Percentiles rank a stretch among this genome's conserved stretches.
These are phyloP conservation scores for Phalacrocorax pelagicus DNA, from an alignment of 2,113 vertebrate species.

Conservation along the genomic window DNA sequence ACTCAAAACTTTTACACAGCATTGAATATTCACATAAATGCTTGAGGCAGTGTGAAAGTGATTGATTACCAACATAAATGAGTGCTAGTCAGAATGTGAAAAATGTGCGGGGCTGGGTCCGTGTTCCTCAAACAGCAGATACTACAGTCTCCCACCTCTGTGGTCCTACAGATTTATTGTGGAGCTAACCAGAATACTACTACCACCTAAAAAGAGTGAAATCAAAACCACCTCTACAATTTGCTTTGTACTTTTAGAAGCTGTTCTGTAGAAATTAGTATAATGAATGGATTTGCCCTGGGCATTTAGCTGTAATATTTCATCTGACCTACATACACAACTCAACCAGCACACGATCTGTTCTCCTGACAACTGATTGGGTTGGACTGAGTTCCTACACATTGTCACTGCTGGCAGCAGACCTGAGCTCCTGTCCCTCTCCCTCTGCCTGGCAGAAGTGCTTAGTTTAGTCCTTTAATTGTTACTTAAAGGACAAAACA, in stretches of 20 bases:
- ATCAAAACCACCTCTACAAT: background rate
- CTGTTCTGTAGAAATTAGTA: background rate
- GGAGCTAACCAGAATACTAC: background rate
- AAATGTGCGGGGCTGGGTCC: background rate
- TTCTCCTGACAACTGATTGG: background rate
- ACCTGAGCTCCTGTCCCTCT: background rate
- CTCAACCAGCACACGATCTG: rapidly evolving
- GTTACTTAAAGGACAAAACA: background rate
- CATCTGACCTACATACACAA: background rate
- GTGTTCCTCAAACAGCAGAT: background rate
- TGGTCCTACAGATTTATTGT: background rate
- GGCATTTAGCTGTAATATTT: background rate
- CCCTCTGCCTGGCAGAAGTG: background rate
- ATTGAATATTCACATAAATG: background rate
- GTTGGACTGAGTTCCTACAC: background rate
- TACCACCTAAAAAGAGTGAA: background rate
- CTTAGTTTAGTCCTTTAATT: background rate
- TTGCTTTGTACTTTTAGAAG: background rate
- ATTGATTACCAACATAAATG: background rate
- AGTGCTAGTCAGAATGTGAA: background rate
- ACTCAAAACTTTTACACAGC: background rate
- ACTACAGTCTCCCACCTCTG: background rate
- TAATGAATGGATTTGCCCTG: background rate
- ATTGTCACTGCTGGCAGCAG: background rate
- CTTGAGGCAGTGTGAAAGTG: background rate